Evolutionary conservation across 2,888 invertebrate genomes (phyloP), one percentile per base, ranked within the genome.

Genomic region (Rambutsinella grinnellia): DNA sequence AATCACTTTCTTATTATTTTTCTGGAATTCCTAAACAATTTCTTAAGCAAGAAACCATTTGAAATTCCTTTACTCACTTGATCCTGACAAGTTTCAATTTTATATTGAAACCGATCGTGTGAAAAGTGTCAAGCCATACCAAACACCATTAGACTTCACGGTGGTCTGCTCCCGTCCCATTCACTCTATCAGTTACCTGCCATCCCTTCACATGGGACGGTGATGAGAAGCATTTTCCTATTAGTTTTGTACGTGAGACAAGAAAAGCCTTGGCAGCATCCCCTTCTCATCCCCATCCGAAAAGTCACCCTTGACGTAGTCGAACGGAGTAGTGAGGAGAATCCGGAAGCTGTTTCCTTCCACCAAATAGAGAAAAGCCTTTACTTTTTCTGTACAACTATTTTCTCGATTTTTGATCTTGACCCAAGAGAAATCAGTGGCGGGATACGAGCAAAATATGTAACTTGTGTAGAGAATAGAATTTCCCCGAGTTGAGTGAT

Each of bases 351-450:
- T 8, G 19, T 21, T 53, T 6, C 21, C 19, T 6, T 13, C 53
- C 53, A 53, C 53, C 21, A 36, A 13, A n/a, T 58, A 10, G 17
- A 26, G 56, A 23, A 21, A 54, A n/a, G 54, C 6, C 13, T 17
- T 15, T 26, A 26, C 26, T 57, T 57, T 21, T 19, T 54, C 2
- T 56, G 21, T 47, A 36, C 15, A 53, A 61, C 27, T 23, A 60
- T 53, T 61, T 58, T 66, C 60, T 61, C 65, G 58, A 67, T 74
- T 74, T 67, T 56, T 74, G 74, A 67, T 74, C 74, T 74, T 74
- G 67, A 74, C 74, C 74, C 74, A 67, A 74, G 74, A 74, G 74
- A 74, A 74, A 74, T 74, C 74, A 74, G 74, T 54, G 67, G 53
- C 21, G 58, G 67, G 58, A 57, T 49, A 24, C 58, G 21, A 27